Base-by-base conservation (phyloP, 2,888 invertebrate species). In the Drosophila anomalata region DNA sequence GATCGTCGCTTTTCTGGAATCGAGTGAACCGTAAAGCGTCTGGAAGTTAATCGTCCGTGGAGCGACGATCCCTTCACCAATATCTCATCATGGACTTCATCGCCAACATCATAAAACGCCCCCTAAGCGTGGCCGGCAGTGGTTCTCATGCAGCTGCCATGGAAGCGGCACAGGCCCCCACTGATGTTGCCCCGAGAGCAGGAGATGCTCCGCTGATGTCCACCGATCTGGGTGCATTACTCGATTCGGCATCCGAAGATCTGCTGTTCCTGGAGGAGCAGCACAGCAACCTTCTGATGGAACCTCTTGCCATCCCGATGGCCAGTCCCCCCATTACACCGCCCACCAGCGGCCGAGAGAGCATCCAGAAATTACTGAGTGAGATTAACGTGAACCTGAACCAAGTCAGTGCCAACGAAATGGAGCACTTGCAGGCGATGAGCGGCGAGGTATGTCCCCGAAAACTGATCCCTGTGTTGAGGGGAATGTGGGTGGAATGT, bases 91-190 rank as follows among this genome's bases (percentile, higher is more conserved):
- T 91, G 91, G 90, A 91, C 81, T 91, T 91, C 75, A 79, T 91
- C 77, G 88, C 91, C 12, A 91, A 90, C 78, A 75, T 91, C 17
- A 90, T 91, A 54, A 90, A 89, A 75, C 89, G 91, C 46, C 89
- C 91, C 44, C 87, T 80, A 58, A 91, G 90, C 82, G 77, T 88
- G 65, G 74, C 26, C 63, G 33, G 24, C 17, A 31, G 48, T 20
- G 41, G 41, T 17, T 47, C 31, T 3, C 55, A 33, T 22, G 9
- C 48, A 11, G 1, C 33, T 39, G 20, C 11, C 7, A 29, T 36
- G 51, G 50, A 60, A 29, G 63, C 22, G 14, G 8, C 44, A 20
- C n/a, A 36, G 24, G 44, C 22, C 12, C 9, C 9, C 4, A 36
- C 14, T 33, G 41, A 42, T 44, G 44, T 5, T 11, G 1, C 12